These are phyloP conservation scores for Chamaea fasciata DNA, from an alignment of 2,113 vertebrate species.

Conservation along the genomic window DNA sequence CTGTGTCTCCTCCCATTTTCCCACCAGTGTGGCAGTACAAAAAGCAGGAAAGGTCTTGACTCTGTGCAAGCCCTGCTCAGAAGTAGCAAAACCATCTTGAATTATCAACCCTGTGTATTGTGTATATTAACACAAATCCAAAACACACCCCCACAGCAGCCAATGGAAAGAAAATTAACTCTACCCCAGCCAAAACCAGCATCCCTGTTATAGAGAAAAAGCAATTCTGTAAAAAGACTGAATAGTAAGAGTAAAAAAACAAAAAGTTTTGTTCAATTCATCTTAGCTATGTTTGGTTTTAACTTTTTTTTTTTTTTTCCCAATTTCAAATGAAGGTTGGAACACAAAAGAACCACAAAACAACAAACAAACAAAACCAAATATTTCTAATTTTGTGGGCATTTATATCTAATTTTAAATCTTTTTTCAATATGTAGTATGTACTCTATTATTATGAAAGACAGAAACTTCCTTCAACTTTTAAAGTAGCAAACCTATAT, in stretches of 20 bases:
- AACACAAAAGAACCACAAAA: background rate
- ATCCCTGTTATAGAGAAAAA: background rate
- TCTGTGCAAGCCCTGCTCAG: background rate
- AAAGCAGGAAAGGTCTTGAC: background rate
- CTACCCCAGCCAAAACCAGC: background rate
- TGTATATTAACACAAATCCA: background rate
- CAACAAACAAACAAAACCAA: background rate
- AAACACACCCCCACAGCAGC: background rate
- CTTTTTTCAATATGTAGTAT: background rate
- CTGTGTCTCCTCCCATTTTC: background rate
- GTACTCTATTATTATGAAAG: background rate
- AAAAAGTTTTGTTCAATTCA: background rate
- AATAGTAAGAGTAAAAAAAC: background rate
- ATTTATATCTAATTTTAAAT: background rate
- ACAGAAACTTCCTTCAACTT: background rate
- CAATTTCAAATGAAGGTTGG: background rate
- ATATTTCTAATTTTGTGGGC: background rate
- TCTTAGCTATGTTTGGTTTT: background rate
- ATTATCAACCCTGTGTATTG: background rate
- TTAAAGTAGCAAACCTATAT: background rate
- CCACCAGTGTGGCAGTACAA: rapidly evolving
- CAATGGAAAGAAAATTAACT: background rate
- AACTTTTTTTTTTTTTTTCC: background rate
- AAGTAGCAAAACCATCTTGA: rapidly evolving
- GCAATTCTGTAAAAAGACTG: background rate